Conservation (phyloP, 2,888 invertebrate genomes). For the Fabriciana adippe region DNA sequence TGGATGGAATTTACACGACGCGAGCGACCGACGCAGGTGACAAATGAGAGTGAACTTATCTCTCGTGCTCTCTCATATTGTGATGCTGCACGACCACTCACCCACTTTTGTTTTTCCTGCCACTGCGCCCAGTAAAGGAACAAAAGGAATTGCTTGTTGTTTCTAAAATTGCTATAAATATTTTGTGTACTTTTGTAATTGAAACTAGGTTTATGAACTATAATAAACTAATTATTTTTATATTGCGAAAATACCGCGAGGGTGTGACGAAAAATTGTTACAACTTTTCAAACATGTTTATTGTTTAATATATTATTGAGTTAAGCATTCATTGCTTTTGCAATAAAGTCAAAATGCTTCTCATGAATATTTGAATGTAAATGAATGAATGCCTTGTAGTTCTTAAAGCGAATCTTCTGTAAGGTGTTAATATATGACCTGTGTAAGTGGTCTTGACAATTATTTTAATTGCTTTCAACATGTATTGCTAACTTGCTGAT, state of each 20-base stretch:
- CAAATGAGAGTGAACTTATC: constrained; percentile 77
- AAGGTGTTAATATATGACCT: constrained; percentile 36
- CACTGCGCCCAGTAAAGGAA: constrained; percentile 27
- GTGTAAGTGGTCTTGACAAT: constrained; percentile 29
- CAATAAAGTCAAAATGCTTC: constrained; percentile 28
- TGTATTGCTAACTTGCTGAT: constrained; percentile 2
- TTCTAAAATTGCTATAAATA: no score
- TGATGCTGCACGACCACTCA: constrained; percentile 51
- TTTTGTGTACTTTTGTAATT: no score
- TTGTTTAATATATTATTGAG: no score
- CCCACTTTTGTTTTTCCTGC: constrained; percentile 40
- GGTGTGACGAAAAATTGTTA: not conserved
- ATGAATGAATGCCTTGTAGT: constrained; percentile 32
- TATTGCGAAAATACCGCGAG: not conserved
- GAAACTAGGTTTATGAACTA: not conserved
- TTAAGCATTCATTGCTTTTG: constrained; percentile 18
- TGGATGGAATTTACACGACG: constrained; percentile 75
- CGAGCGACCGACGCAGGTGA: constrained; percentile 68
- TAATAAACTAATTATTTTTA: not conserved
- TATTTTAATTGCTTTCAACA: constrained; percentile 30
- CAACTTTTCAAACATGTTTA: no score
- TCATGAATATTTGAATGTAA: constrained; percentile 30
- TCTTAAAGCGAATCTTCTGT: constrained; percentile 33
- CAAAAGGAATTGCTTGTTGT: not conserved
- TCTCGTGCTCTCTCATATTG: constrained; percentile 45